Percentiles rank a stretch among this genome's conserved stretches.
Evolutionary conservation across 2,888 invertebrate species (phyloP).

Genomic region (Dynastes grantii): DNA sequence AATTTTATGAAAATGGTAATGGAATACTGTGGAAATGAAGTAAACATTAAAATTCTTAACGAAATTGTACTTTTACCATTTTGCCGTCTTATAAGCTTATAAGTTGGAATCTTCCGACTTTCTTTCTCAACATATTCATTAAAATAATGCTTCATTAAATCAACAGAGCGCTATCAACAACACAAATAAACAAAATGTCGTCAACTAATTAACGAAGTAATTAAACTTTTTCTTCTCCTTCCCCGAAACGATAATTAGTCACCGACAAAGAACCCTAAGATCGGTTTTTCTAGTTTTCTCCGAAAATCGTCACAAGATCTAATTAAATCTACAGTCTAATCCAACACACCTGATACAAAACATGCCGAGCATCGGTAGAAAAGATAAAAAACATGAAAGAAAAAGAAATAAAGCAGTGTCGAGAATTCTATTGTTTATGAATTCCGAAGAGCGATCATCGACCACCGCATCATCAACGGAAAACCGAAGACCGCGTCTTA

Average conservation of each 20-base stretch:
- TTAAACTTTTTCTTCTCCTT: not conserved
- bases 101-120: no score
- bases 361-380: not conserved
- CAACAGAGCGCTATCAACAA: not conserved
- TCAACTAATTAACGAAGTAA: not conserved
- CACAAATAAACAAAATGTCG: not conserved
- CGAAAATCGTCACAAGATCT: constrained; percentile 41
- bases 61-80: no score
- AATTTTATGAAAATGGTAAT: no score
- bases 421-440: constrained; percentile 51
- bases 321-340: constrained; percentile 31
- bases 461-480: constrained; percentile 10
- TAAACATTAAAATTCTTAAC: no score
- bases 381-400: not conserved
- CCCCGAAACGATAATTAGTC: not conserved
- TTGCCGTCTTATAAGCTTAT: no score
- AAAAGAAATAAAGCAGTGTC: not conserved
- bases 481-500: not conserved
- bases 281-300: constrained; percentile 3
- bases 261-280: constrained; percentile 23
- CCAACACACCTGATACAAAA: not conserved
- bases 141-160: no score
- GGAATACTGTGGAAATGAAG: no score
- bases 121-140: no score
- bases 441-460: constrained; percentile 35